Evolutionary conservation across 1,140 invertebrate species (phyloP).

Genomic region (Platorchestia sp.): DNA sequence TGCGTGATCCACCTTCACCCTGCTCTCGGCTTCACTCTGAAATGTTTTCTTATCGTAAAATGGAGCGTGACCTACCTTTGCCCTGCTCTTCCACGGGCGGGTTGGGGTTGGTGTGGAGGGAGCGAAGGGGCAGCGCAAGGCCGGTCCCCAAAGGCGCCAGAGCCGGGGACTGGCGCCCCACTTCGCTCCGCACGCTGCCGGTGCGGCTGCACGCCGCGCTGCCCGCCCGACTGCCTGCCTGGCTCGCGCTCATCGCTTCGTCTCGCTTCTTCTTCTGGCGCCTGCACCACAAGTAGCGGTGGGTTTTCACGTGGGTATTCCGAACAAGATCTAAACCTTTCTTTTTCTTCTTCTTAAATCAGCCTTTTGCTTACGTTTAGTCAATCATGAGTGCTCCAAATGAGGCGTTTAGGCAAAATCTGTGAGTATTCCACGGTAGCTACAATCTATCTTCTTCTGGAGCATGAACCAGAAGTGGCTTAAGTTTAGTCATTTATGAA

Average conservation of each 20-base stretch:
- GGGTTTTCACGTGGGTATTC: neutral
- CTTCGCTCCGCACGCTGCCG: conserved; percentile 27
- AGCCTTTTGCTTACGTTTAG: too few species aligned
- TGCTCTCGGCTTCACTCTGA: too few species aligned
- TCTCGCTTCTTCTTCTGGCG: conserved; percentile 45
- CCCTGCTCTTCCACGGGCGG: neutral
- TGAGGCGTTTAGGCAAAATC: too few species aligned
- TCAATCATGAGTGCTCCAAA: too few species aligned
- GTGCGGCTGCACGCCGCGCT: neutral
- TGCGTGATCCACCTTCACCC: too few species aligned
- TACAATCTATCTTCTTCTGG: neutral
- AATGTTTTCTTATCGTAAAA: too few species aligned
- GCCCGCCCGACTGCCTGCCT: conserved; percentile 24
- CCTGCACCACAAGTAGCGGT: neutral
- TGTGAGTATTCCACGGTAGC: too few species aligned
- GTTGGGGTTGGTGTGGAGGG: conserved; percentile 50
- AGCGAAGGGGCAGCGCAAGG: conserved; percentile 70
- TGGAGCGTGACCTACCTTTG: conserved; percentile 19
- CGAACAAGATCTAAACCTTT: neutral
- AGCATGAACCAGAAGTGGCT: neutral
- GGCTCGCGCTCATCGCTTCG: neutral
- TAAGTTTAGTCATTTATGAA: neutral
- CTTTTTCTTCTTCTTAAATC: neutral
- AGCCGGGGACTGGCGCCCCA: conserved; percentile 32
- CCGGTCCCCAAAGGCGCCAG: conserved; percentile 68